Percentiles rank a stretch among this genome's conserved stretches.
phyloP scores from a whole-genome alignment of 2,888 invertebrate species.

The Drosophila lacicola region DNA sequence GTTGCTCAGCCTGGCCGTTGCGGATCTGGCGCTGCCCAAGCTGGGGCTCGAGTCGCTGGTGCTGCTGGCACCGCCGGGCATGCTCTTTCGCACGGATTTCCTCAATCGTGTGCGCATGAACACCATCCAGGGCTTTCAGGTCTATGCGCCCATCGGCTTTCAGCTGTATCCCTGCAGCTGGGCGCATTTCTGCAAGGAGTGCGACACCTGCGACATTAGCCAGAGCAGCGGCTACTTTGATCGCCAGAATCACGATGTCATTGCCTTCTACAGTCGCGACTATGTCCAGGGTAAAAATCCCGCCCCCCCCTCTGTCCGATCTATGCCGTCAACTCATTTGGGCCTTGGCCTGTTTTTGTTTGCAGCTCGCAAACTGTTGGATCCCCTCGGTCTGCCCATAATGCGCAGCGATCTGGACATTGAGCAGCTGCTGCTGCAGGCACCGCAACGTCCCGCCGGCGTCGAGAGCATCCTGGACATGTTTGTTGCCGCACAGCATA shows the following conservation, averaged over 20 bases:
- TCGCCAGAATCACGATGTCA: slow-evolving; percentile 89
- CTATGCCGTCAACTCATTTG: not conserved
- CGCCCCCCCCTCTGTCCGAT: no score
- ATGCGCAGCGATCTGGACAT: slow-evolving; percentile 89
- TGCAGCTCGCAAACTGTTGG: slow-evolving; percentile 88
- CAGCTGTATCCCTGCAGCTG: slow-evolving; percentile 90
- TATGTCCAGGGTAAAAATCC: slow-evolving; percentile 88
- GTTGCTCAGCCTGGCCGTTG: slow-evolving; percentile 86
- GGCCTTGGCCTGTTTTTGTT: not conserved
- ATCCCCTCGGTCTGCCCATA: slow-evolving; percentile 86
- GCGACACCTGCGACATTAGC: slow-evolving; percentile 88
- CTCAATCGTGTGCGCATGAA: slow-evolving; percentile 98
- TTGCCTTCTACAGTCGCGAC: slow-evolving; percentile 94
- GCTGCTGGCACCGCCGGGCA: slow-evolving; percentile 88
- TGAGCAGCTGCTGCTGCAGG: slow-evolving; percentile 85
- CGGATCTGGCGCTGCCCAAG: slow-evolving; percentile 89
- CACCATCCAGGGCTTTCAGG: slow-evolving; percentile 94
- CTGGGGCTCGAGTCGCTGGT: slow-evolving; percentile 90
- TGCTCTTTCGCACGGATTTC: slow-evolving; percentile 92
- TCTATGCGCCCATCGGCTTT: slow-evolving; percentile 96
- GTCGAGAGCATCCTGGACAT: slow-evolving; percentile 88
- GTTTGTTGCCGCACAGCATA: slow-evolving; percentile 88
- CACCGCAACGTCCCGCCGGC: slow-evolving; percentile 65
- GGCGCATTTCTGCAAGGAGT: slow-evolving; percentile 87
- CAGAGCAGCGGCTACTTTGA: slow-evolving; percentile 93